These are phyloP conservation scores for Anabas testudineus DNA, from an alignment of 2,797 vertebrate genomes.

Conservation along the genomic window DNA sequence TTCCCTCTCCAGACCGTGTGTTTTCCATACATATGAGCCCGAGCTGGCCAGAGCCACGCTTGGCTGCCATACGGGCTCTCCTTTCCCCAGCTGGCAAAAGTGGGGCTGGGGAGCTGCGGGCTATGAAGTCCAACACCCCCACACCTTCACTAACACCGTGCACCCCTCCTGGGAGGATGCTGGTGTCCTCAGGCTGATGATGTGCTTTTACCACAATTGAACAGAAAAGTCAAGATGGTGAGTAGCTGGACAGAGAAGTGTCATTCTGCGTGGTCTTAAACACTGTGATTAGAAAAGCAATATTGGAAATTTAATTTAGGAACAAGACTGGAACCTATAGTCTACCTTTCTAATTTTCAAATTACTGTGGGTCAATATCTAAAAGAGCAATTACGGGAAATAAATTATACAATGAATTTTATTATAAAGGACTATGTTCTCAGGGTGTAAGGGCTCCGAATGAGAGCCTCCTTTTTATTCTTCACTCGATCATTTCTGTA, in stretches of 20 bases:
- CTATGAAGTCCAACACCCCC: slow-evolving; percentile 55
- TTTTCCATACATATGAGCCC: slow-evolving; percentile 77
- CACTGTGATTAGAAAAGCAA: slow-evolving; percentile 17
- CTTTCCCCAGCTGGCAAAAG: slow-evolving; percentile 36
- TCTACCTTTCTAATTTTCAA: slow-evolving; percentile 26
- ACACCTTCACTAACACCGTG: slow-evolving; percentile 15
- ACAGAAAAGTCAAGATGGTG: slow-evolving; percentile 8
- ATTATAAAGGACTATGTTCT: slow-evolving; percentile 7
- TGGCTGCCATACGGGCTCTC: slow-evolving; percentile 56
- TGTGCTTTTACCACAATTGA: slow-evolving; percentile 33
- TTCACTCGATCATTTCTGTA: slow-evolving; percentile 24
- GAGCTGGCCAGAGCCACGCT: slow-evolving; percentile 58
- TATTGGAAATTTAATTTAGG: slow-evolving; percentile 7
- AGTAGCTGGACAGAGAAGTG: slow-evolving; percentile 27
- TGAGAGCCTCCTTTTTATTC: slow-evolving; percentile 20
- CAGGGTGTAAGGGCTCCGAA: slow-evolving; percentile 3
- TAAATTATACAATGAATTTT: slow-evolving; percentile 13
- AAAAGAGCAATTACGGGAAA: slow-evolving; percentile 43
- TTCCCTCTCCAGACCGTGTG: slow-evolving; percentile 61
- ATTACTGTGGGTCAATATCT: slow-evolving; percentile 35
- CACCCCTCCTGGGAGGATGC: slow-evolving; percentile 48
- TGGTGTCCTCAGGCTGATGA: slow-evolving; percentile 36
- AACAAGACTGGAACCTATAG: background rate
- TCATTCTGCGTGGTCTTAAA: slow-evolving; percentile 25
- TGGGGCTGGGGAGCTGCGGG: slow-evolving; percentile 50